phyloP scores from a whole-genome alignment of 2,888 invertebrate species.

The Teleogryllus oceanicus region DNA sequence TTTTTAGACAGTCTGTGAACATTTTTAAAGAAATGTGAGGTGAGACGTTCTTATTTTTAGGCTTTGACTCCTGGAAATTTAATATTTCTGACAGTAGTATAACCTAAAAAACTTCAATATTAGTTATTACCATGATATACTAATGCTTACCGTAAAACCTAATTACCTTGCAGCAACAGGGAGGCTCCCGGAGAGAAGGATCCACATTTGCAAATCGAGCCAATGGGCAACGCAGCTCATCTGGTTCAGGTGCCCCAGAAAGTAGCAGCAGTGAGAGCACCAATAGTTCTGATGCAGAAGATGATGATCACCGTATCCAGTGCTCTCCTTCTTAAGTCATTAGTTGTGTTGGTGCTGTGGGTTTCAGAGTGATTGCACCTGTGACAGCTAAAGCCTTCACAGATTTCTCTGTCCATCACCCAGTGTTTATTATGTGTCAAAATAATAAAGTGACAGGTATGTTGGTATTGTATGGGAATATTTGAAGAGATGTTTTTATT shows the following conservation, averaged over 20 bases:
- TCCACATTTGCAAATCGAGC: neutral
- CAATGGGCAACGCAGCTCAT: neutral
- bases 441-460: neutral
- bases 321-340: slow-evolving; percentile 30
- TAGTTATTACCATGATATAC: too few relatives aligned
- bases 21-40: too few relatives aligned
- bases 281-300: slow-evolving; percentile 30
- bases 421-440: slow-evolving; percentile 6
- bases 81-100: too few relatives aligned
- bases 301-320: slow-evolving; percentile 26
- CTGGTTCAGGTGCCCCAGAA: neutral
- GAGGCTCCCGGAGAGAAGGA: neutral
- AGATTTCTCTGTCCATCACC: slow-evolving; percentile 1
- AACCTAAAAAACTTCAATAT: too few relatives aligned
- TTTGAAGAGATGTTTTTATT: neutral
- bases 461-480: too few relatives aligned
- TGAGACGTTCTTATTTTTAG: too few relatives aligned
- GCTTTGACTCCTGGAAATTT: too few relatives aligned
- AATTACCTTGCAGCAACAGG: neutral
- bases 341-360: neutral
- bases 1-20: too few relatives aligned
- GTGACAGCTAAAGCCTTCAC: neutral
- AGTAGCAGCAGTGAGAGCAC: slow-evolving; percentile 27
- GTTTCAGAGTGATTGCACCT: neutral
- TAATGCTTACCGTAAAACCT: neutral